A percentile compares a stretch with the other conserved stretches of the same genome.
phyloP scores from a whole-genome alignment of 2,113 vertebrate species.

The Tetrax tetrax region DNA sequence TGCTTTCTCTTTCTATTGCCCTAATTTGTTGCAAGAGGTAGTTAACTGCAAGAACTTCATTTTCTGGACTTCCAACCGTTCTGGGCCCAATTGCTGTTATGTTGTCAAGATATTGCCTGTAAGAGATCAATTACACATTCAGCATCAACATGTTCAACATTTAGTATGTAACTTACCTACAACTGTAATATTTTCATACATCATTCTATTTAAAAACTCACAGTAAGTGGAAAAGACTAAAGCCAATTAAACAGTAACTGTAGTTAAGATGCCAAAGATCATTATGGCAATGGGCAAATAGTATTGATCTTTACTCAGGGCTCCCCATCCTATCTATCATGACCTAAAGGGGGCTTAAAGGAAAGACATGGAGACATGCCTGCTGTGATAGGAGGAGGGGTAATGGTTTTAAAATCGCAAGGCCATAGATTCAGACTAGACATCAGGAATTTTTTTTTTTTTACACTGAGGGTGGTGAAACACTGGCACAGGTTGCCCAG shows the following conservation, averaged over 20 bases:
- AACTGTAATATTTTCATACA: neutral
- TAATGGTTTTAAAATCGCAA: no score
- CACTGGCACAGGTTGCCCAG: no score
- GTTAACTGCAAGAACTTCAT: slow-evolving; percentile 89
- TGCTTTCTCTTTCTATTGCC: slow-evolving; percentile 78
- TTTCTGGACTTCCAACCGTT: slow-evolving; percentile 91
- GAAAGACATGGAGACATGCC: no score
- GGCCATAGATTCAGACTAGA: no score
- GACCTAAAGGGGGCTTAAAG: no score
- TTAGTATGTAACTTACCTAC: neutral
- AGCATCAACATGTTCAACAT: neutral
- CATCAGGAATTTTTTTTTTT: no score
- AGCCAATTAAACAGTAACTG: rapidly evolving
- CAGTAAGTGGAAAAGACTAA: neutral
- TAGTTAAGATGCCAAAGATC: neutral
- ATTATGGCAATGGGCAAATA: rapidly evolving
- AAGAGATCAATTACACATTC: slow-evolving; percentile 43
- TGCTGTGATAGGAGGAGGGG: no score
- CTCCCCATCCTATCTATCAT: neutral
- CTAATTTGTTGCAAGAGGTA: slow-evolving; percentile 91
- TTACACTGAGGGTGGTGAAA: no score
- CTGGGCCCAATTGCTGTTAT: slow-evolving; percentile 92
- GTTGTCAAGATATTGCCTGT: slow-evolving; percentile 87
- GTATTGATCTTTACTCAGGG: neutral
- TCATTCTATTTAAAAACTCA: neutral